These are phyloP conservation scores for Neodontobutis hainanensis DNA, from an alignment of 2,113 vertebrate species.

Conservation along the genomic window DNA sequence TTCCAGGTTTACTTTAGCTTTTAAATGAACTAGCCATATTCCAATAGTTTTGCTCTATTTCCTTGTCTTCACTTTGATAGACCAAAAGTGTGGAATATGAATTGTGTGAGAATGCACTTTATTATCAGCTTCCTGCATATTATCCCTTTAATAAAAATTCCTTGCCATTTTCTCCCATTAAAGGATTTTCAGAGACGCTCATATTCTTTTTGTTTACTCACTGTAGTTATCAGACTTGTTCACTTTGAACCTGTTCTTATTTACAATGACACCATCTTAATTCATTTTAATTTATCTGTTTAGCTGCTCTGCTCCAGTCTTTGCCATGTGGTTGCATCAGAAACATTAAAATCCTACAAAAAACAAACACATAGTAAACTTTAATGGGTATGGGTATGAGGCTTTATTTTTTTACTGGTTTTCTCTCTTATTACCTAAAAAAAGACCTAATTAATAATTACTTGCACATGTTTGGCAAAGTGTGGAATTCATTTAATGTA, in stretches of 20 bases:
- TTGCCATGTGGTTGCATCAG: constrained; percentile 71
- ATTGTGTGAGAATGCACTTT: too few relatives aligned
- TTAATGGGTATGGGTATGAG: constrained; percentile 73
- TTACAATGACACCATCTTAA: neutral
- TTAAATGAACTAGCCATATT: too few relatives aligned
- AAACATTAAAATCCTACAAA: constrained; percentile 70
- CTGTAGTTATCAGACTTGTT: neutral
- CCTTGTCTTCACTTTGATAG: too few relatives aligned
- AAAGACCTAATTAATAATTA: constrained; percentile 78
- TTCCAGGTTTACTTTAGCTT: too few relatives aligned
- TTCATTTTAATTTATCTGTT: constrained; percentile 10
- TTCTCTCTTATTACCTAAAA: constrained; percentile 65
- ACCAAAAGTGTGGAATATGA: too few relatives aligned
- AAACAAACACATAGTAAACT: constrained; percentile 82
- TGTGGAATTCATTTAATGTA: constrained; percentile 63
- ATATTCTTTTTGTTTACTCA: too few relatives aligned
- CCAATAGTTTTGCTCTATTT: too few relatives aligned
- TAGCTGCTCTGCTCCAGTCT: constrained; percentile 20
- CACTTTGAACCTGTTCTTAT: neutral
- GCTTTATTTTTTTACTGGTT: constrained; percentile 63
- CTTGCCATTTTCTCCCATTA: too few relatives aligned
- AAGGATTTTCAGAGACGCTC: too few relatives aligned
- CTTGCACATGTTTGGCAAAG: constrained; percentile 72
- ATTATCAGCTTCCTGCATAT: too few relatives aligned
- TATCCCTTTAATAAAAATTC: too few relatives aligned